These are phyloP conservation scores for Ctenosaura bakeri DNA, from an alignment of 2,797 vertebrate genomes.

Conservation along the genomic window DNA sequence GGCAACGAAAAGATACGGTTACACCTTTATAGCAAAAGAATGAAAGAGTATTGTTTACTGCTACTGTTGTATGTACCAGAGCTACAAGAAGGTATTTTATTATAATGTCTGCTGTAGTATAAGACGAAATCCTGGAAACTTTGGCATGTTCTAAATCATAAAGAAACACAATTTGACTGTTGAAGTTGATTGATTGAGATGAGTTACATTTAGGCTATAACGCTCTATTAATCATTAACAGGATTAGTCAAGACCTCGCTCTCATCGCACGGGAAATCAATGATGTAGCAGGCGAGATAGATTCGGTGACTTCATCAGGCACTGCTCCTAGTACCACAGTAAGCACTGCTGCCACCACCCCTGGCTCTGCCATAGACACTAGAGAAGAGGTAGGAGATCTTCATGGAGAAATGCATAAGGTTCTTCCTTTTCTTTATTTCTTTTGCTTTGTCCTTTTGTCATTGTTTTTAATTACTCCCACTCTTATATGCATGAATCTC, in stretches of 20 bases:
- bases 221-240: constrained; percentile 78
- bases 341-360: constrained; percentile 99
- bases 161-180: constrained; percentile 7
- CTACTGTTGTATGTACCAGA: not conserved
- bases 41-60: not conserved
- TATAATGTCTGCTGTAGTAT: not conserved
- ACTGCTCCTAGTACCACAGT: constrained; percentile 98
- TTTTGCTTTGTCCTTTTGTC: constrained; percentile 85
- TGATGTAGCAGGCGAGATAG: constrained; percentile 99
- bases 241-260: constrained; percentile 99
- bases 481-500: constrained; percentile 71
- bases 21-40: not conserved
- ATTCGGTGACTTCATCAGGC: constrained; percentile 98
- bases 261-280: constrained; percentile 99
- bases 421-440: constrained; percentile 89
- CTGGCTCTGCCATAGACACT: constrained; percentile 99
- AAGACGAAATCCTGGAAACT: not conserved
- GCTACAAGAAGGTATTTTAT: not conserved
- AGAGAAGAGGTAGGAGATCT: constrained; percentile 98
- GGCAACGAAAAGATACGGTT: not conserved
- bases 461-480: constrained; percentile 78
- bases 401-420: constrained; percentile 91
- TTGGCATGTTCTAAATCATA: not conserved
- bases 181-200: constrained; percentile 6
- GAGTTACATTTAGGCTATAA: constrained; percentile 53